A percentile compares a stretch with the other conserved stretches of the same genome.
Evolutionary conservation across 1,140 invertebrate genomes (phyloP).

Genomic region (Hycleus phaleratus): DNA sequence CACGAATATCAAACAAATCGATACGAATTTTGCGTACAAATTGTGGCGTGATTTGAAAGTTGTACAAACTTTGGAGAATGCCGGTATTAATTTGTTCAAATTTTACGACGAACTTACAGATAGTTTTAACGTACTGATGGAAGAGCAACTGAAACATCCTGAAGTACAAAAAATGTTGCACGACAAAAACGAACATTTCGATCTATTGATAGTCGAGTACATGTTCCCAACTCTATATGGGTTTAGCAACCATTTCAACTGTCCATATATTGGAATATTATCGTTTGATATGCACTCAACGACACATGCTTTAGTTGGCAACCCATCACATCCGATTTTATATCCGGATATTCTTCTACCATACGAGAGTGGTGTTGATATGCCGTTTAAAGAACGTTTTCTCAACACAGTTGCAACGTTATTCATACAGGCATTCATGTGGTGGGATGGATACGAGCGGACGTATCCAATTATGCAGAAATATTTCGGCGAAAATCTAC

Average conservation of each 20-base stretch:
- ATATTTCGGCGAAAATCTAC: constrained; percentile 31
- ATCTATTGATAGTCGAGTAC: constrained; percentile 36
- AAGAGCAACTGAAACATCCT: constrained; percentile 21
- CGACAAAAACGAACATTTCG: constrained; percentile 34
- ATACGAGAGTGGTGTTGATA: constrained; percentile 7
- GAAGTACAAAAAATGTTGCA: constrained; percentile 32
- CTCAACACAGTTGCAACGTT: constrained; percentile 25
- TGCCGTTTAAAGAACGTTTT: constrained; percentile 34
- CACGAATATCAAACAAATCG: constrained; percentile 16
- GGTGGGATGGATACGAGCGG: constrained; percentile 14
- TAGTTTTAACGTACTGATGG: constrained; percentile 2
- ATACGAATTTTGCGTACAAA: constrained; percentile 11
- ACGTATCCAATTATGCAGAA: constrained; percentile 24
- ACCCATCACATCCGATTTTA: constrained; percentile 32
- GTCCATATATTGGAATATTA: constrained; percentile 32
- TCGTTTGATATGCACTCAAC: constrained; percentile 23
- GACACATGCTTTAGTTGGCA: constrained; percentile 31
- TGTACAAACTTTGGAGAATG: not conserved
- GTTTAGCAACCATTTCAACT: constrained; percentile 33
- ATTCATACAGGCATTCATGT: constrained; percentile 16
- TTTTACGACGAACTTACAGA: not conserved
- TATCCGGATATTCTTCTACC: constrained; percentile 28
- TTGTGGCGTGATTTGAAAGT: constrained; percentile 5
- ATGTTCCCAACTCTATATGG: constrained; percentile 26
- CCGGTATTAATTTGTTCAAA: not conserved